Evolutionary conservation across 2,797 vertebrate genomes (phyloP).

Genomic region (Tauraco hartlaubi): DNA sequence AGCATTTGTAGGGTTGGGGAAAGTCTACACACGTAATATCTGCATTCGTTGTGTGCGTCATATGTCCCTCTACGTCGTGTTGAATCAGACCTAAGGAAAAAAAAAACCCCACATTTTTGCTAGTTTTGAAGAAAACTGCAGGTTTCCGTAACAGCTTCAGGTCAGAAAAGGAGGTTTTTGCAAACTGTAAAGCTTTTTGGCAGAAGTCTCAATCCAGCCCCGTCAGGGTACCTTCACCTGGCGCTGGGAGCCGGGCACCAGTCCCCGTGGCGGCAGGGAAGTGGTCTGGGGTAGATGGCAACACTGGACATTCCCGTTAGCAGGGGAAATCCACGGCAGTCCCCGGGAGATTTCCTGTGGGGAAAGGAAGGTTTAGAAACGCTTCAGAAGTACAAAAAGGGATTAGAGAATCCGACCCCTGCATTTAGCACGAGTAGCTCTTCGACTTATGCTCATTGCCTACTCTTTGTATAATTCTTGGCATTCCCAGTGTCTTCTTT

Average conservation of each 20-base stretch:
- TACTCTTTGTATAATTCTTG: background rate
- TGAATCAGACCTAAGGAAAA: background rate
- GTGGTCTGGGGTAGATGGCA: background rate
- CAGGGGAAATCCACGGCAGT: background rate
- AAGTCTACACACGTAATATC: background rate
- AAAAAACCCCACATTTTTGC: background rate
- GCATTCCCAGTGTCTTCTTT: background rate
- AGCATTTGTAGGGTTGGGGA: background rate
- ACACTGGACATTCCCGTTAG: background rate
- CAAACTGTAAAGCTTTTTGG: background rate
- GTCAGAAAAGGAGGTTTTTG: background rate
- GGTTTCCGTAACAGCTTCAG: background rate
- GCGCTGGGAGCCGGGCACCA: fast-evolving
- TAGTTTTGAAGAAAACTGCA: background rate
- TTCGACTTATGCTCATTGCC: background rate
- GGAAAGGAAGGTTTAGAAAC: background rate
- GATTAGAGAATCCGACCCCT: background rate
- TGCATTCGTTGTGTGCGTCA: background rate
- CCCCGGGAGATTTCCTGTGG: background rate
- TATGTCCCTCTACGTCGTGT: background rate
- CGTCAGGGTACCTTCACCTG: fast-evolving
- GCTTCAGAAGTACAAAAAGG: background rate
- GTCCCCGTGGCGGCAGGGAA: background rate
- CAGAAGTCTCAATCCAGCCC: background rate
- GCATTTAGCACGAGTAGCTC: background rate